Conservation (phyloP, 2,888 invertebrate genomes). For the Scaptomyza tumidula region DNA sequence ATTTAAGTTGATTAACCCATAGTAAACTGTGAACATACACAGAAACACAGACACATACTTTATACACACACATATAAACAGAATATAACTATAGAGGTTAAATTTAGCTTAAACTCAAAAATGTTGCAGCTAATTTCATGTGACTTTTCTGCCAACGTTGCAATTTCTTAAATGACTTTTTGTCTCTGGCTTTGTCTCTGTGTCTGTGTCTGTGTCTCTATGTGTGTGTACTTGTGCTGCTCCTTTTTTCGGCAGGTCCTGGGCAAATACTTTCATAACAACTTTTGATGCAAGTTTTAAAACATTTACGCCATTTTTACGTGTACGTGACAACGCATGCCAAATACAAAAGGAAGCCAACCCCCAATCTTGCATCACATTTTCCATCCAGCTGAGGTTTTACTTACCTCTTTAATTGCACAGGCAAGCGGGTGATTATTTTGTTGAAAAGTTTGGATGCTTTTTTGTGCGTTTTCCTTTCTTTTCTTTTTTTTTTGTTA, state of each 20-base stretch:
- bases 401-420: conserved; percentile 69
- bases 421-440: conserved; percentile 71
- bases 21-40: neutral
- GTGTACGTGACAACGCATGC: conserved; percentile 76
- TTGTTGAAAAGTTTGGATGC: conserved; percentile 50
- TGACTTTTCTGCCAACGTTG: conserved; percentile 54
- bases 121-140: conserved; percentile 66
- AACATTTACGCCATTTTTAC: conserved; percentile 76
- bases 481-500: conserved; percentile 10
- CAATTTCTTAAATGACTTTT: conserved; percentile 58
- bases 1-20: conserved; percentile 4
- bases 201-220: neutral
- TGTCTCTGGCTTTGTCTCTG: neutral
- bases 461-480: neutral
- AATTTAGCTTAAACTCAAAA: conserved; percentile 39
- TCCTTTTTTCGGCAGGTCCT: conserved; percentile 24
- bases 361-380: neutral
- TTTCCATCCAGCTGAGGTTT: conserved; percentile 10
- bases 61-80: neutral
- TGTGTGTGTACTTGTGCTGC: conserved; percentile 19
- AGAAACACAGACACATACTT: neutral
- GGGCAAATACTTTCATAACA: conserved; percentile 71
- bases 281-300: conserved; percentile 76
- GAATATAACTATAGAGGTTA: conserved; percentile 24
- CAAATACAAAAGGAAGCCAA: conserved; percentile 48